These are phyloP conservation scores for Chaetops frenatus DNA, from an alignment of 2,113 vertebrate genomes.

Conservation along the genomic window DNA sequence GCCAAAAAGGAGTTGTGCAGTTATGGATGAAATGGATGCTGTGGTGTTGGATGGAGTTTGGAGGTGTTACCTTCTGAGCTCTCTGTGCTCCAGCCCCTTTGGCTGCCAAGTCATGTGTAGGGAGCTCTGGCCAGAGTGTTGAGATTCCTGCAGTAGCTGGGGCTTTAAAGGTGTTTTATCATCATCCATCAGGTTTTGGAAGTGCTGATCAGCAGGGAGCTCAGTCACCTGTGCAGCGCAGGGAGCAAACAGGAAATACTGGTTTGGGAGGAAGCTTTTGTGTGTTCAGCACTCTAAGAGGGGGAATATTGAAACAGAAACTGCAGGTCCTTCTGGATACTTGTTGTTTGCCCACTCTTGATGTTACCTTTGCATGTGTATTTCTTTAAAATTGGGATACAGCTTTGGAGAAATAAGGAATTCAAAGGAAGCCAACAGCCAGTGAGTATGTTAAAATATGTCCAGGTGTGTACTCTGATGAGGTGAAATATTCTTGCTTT, in stretches of 20 bases:
- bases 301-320: background rate
- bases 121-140: background rate
- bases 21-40: background rate
- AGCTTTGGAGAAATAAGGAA: background rate
- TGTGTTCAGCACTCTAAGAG: background rate
- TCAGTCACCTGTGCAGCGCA: background rate
- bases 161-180: background rate
- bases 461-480: background rate
- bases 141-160: background rate
- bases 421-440: background rate
- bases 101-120: background rate
- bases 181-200: background rate
- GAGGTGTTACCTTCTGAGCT: background rate
- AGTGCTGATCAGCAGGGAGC: background rate
- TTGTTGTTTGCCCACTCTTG: background rate
- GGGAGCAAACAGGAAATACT: background rate
- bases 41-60: background rate
- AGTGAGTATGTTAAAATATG: rapidly evolving
- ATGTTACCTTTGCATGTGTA: background rate
- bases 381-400: background rate
- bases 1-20: background rate
- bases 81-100: background rate
- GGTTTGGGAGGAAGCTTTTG: background rate
- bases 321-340: background rate
- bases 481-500: background rate